Evolutionary conservation across 53 echinoderm and acorn worm species (phyloP), one percentile per base, ranked within the genome.

Genomic region (Paracentrotus lividus): DNA sequence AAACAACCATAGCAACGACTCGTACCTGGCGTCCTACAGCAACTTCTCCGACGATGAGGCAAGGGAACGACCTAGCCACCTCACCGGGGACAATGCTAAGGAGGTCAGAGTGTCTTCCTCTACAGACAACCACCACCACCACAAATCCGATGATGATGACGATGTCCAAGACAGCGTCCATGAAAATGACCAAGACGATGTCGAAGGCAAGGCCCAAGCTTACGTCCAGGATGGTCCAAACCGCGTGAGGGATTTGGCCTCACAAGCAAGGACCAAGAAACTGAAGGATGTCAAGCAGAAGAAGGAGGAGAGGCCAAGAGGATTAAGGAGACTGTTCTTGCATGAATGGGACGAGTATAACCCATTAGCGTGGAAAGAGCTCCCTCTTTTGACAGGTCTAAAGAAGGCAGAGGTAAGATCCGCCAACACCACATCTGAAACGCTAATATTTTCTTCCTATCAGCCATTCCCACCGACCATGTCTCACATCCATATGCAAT

Each of bases 291-390:
- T 21, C 6, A 6, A 89, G 34, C 26, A 13, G 33, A 6, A 13
- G 57, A 20, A 57, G 57, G 57, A 13, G 57, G 14, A 34, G 8
- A 29, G 2, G 53, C 49, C 29, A 90, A 20, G 21, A 29, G 49
- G 52, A 49, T 26, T 24, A 8, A 81, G 27, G 33, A 81, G 81
- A 38, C 31, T 18, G 24, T 81, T n/a, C 27, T 81, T 44, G 38
- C 44, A 90, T 51, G 45, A 93, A 21, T 95, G 95, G 95, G 44
- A 95, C 88, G 95, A 95, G n/a, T 55, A 56, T 24, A 88, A 95
- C 42, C 88, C 60, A 9, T 33, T 56, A 2, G 93, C 90, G 33
- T 95, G 95, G 95, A 69, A 58, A 61, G 36, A n/a, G 10, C 84
- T 95, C 8, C 95, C 92, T 5, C 40, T 95, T n/a, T 43, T 69